phyloP scores from a whole-genome alignment of 2,888 invertebrate species.

The Leucophenga maculata region DNA sequence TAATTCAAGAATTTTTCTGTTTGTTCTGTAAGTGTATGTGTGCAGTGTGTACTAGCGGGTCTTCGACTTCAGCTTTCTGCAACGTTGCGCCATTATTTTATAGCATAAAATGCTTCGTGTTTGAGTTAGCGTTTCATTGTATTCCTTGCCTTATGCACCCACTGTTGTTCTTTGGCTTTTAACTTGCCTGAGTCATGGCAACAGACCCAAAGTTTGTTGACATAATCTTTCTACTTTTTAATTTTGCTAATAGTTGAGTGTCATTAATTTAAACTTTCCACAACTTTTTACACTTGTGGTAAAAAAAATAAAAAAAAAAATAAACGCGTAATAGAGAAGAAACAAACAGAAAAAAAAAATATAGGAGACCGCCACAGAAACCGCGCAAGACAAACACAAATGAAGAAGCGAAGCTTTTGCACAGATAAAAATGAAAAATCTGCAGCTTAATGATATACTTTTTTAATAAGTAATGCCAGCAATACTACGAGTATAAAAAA shows the following conservation, averaged over 20 bases:
- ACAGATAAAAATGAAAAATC: conserved; percentile 58
- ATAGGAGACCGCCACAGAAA: no score
- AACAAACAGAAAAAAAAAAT: neutral
- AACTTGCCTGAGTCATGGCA: conserved; percentile 24
- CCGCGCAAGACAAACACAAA: conserved; percentile 16
- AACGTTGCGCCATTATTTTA: neutral
- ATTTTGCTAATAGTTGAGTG: conserved; percentile 64
- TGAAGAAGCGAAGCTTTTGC: conserved; percentile 9
- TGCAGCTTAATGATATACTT: conserved; percentile 59
- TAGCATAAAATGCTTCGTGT: neutral
- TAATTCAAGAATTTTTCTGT: neutral
- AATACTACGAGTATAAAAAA: no score
- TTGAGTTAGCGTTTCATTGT: conserved; percentile 8
- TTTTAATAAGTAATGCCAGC: no score
- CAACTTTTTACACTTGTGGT: conserved; percentile 30
- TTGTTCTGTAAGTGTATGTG: neutral
- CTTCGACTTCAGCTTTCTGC: neutral
- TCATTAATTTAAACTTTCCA: conserved; percentile 61
- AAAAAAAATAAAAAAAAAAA: conserved; percentile 20
- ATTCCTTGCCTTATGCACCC: neutral
- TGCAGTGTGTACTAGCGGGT: neutral
- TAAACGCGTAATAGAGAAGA: neutral
- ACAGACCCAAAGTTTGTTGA: conserved; percentile 42
- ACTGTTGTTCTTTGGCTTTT: conserved; percentile 8
- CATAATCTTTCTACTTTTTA: conserved; percentile 58